phyloP scores from a whole-genome alignment of 2,888 invertebrate species.

The Protonemura montana region DNA sequence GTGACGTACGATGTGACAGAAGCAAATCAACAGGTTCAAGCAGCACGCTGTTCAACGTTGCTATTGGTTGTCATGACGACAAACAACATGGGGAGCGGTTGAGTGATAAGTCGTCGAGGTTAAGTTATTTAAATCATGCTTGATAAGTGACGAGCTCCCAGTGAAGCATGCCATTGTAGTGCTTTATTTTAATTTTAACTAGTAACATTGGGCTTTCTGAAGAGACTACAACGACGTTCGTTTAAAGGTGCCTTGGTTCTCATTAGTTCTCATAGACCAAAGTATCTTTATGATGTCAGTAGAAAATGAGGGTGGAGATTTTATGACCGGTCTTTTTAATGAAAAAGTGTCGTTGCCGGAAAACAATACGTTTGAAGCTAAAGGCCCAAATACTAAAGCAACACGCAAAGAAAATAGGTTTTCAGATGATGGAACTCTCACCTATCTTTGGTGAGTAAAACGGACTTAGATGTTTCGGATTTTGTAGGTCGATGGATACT shows the following conservation, averaged over 20 bases:
- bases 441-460: slow-evolving; percentile 61
- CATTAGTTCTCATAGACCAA: not conserved
- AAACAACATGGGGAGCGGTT: not conserved
- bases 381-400: not conserved
- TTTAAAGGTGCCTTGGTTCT: too few relatives aligned
- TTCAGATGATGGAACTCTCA: slow-evolving; percentile 62
- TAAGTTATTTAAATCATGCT: slow-evolving; percentile 7
- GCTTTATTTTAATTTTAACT: not conserved
- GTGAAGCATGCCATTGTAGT: not conserved
- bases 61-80: not conserved
- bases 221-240: not conserved
- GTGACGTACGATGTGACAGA: too few relatives aligned
- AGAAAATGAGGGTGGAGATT: not conserved
- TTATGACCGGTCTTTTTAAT: not conserved
- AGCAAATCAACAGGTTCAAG: not conserved
- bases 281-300: not conserved
- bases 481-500: not conserved
- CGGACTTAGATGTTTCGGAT: not conserved
- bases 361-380: not conserved
- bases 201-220: not conserved
- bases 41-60: not conserved
- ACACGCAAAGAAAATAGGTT: slow-evolving; percentile 50
- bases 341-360: not conserved
- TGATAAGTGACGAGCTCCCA: not conserved
- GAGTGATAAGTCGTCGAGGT: not conserved